A percentile compares a stretch with the other conserved stretches of the same genome.
These are phyloP conservation scores for Parnassius orleans DNA, from an alignment of 2,888 invertebrate species.

Conservation along the genomic window DNA sequence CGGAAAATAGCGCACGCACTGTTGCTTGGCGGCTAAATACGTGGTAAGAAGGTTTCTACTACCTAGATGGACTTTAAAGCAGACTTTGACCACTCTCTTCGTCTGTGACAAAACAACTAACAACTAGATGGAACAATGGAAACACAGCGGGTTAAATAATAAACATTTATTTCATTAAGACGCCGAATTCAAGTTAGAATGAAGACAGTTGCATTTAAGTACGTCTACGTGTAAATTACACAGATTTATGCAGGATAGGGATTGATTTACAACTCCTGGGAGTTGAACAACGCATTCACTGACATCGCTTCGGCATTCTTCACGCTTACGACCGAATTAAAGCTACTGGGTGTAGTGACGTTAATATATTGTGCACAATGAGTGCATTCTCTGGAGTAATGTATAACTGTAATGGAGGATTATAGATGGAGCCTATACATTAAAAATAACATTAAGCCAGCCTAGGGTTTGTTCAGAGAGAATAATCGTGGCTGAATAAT, in stretches of 20 bases:
- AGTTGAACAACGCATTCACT: conserved; percentile 10
- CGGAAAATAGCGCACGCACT: too few relatives aligned
- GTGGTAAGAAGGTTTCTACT: too few relatives aligned
- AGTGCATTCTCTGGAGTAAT: conserved; percentile 1
- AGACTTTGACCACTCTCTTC: too few relatives aligned
- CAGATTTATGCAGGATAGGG: conserved; percentile 2
- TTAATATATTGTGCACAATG: background rate
- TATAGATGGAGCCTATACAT: background rate
- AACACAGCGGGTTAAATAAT: background rate
- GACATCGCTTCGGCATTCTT: conserved; percentile 2
- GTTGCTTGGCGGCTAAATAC: too few relatives aligned
- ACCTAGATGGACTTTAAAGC: too few relatives aligned
- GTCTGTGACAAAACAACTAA: too few relatives aligned
- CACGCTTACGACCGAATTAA: conserved; percentile 19
- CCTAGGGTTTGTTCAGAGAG: too few relatives aligned
- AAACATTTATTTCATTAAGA: background rate
- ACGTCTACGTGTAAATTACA: conserved; percentile 7
- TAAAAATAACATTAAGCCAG: too few relatives aligned
- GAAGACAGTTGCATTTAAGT: background rate
- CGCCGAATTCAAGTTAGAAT: conserved; percentile 5
- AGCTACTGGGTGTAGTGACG: background rate
- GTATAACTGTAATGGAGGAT: background rate
- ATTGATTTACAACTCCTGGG: conserved; percentile 8
- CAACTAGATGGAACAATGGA: too few relatives aligned
- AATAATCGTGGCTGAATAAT: too few relatives aligned